Conservation (phyloP, 2,113 vertebrate species). For the Psammodynastes pulverulentus region DNA sequence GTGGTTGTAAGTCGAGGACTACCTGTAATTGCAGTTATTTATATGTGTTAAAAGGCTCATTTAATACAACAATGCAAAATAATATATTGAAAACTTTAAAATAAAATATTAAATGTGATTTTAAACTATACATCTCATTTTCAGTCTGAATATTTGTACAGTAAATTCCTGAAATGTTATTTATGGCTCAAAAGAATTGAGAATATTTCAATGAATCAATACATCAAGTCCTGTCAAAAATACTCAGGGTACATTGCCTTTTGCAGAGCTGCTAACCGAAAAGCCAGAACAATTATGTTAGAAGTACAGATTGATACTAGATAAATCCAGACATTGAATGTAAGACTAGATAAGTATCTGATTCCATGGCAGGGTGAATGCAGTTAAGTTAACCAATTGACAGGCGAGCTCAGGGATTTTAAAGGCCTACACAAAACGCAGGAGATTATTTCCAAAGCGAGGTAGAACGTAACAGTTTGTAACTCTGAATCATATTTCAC, state of each 20-base stretch:
- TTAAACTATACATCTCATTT: background rate
- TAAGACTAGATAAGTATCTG: background rate
- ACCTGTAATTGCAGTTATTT: background rate
- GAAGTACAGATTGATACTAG: background rate
- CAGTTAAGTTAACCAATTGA: background rate
- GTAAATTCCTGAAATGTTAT: background rate
- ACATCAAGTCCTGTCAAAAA: background rate
- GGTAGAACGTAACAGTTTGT: background rate
- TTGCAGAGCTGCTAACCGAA: background rate
- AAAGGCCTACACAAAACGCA: background rate
- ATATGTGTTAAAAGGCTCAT: background rate
- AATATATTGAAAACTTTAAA: background rate
- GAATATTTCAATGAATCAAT: background rate
- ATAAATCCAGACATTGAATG: background rate
- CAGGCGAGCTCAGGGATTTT: background rate
- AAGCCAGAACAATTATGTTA: background rate
- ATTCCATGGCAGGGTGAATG: background rate
- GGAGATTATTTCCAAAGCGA: background rate
- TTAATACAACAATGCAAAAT: background rate
- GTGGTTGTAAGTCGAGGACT: background rate
- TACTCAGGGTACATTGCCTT: background rate
- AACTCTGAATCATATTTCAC: background rate
- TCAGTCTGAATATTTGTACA: background rate
- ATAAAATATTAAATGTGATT: background rate
- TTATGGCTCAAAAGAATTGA: background rate